These are phyloP conservation scores for Pituophis catenifer DNA, from an alignment of 2,113 vertebrate species.

Conservation along the genomic window DNA sequence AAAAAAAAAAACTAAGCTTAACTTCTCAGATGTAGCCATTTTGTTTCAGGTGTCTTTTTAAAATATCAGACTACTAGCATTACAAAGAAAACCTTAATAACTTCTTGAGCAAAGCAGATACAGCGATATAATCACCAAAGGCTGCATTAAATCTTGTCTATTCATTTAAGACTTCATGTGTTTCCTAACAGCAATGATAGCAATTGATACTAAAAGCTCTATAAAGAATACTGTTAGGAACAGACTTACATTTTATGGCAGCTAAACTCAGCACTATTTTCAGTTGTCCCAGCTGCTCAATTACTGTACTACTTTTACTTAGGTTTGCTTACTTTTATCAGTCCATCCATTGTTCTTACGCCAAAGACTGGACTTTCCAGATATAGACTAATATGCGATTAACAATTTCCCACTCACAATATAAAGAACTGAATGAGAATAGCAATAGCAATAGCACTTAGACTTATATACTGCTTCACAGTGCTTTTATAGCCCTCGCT, in stretches of 20 bases:
- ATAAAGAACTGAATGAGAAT: background rate
- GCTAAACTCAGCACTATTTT: background rate
- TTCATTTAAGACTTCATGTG: constrained; percentile 19
- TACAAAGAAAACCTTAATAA: background rate
- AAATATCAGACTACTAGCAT: constrained; percentile 37
- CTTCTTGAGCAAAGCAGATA: background rate
- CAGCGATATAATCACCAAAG: background rate
- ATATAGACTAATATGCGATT: background rate
- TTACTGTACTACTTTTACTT: too few relatives aligned
- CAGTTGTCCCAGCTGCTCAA: background rate
- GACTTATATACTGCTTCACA: too few relatives aligned
- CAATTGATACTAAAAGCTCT: background rate
- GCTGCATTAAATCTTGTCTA: constrained; percentile 11
- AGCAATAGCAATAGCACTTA: too few relatives aligned
- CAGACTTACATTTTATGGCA: background rate
- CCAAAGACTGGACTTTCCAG: background rate
- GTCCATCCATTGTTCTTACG: background rate
- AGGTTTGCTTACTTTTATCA: background rate
- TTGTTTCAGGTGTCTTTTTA: constrained; percentile 37
- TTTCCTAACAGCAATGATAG: background rate
- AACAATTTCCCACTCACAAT: background rate
- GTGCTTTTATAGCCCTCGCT: too few relatives aligned
- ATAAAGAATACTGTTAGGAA: background rate
- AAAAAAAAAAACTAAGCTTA: constrained; percentile 1
- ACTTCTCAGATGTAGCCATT: background rate